Conservation (phyloP, 2,888 invertebrate species). For the Caradrina clavipalpis region DNA sequence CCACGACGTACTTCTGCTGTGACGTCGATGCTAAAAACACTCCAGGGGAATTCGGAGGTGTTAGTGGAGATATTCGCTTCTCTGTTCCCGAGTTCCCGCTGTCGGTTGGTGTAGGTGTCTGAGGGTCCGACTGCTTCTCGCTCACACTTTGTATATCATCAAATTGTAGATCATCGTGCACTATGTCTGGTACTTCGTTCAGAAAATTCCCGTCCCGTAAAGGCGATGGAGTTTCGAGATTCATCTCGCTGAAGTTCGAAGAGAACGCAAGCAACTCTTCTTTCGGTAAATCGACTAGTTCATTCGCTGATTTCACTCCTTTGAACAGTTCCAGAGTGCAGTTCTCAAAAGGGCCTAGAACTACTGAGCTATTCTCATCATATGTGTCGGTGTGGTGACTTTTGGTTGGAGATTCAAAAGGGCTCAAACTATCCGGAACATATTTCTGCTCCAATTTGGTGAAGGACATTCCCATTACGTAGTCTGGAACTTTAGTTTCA, state of each 20-base stretch:
- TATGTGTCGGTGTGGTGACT: conserved; percentile 87
- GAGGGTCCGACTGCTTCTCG: conserved; percentile 74
- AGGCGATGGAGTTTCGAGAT: conserved; percentile 87
- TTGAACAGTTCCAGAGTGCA: conserved; percentile 89
- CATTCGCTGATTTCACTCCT: conserved; percentile 85
- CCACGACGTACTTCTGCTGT: conserved; percentile 82
- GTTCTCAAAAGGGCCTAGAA: conserved; percentile 91
- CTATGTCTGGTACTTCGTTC: conserved; percentile 87
- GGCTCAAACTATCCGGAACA: conserved; percentile 80
- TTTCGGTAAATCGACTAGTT: conserved; percentile 83
- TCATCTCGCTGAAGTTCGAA: conserved; percentile 89
- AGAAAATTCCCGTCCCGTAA: conserved; percentile 86
- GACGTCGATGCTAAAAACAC: conserved; percentile 82
- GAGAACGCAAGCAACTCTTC: conserved; percentile 90
- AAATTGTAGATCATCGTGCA: conserved; percentile 79
- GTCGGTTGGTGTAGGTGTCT: conserved; percentile 72
- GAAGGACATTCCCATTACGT: conserved; percentile 69
- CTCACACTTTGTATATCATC: conserved; percentile 78
- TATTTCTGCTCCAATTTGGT: conserved; percentile 80
- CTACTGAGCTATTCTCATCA: conserved; percentile 89
- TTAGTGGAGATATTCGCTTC: conserved; percentile 82
- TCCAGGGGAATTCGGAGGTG: conserved; percentile 87
- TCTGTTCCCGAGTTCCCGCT: conserved; percentile 79
- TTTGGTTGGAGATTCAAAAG: conserved; percentile 87
- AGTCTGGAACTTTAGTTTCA: conserved; percentile 75